These are phyloP conservation scores for Baryphthengus martii DNA, from an alignment of 2,113 vertebrate genomes.

Conservation along the genomic window DNA sequence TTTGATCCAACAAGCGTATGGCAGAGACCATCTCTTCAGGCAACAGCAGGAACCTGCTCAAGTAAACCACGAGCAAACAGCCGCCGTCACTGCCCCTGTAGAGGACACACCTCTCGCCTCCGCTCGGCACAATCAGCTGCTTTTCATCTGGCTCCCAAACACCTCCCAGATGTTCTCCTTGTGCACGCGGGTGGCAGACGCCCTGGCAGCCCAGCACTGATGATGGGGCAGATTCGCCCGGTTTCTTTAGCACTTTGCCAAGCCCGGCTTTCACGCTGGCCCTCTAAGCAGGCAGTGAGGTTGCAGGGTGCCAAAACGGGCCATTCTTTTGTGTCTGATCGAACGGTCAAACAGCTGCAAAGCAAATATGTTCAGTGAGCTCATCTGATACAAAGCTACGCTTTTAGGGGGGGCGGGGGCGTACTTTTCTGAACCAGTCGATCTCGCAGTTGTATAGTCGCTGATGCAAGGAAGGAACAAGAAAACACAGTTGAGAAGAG, in stretches of 20 bases:
- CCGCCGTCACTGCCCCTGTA: fast-evolving
- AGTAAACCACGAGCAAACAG: fast-evolving
- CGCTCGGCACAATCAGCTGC: fast-evolving
- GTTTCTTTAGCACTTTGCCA: not conserved
- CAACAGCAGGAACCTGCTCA: not conserved
- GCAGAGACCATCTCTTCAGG: not conserved
- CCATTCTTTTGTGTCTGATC: not conserved
- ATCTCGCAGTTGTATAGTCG: not conserved
- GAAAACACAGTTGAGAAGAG: not conserved
- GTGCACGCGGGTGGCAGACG: not conserved
- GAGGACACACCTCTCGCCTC: not conserved
- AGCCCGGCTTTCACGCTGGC: not conserved
- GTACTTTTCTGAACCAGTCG: not conserved
- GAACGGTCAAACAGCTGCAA: not conserved
- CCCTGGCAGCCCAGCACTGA: not conserved
- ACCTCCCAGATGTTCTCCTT: not conserved
- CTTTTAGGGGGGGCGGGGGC: too few species aligned
- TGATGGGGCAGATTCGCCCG: not conserved
- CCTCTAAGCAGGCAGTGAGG: not conserved
- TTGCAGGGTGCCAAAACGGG: not conserved
- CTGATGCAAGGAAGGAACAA: not conserved
- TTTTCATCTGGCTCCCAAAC: not conserved
- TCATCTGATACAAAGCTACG: not conserved
- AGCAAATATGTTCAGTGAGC: not conserved
- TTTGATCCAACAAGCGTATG: fast-evolving